Evolutionary conservation across 2,113 vertebrate genomes (phyloP).

Genomic region (Zosterops lateralis): DNA sequence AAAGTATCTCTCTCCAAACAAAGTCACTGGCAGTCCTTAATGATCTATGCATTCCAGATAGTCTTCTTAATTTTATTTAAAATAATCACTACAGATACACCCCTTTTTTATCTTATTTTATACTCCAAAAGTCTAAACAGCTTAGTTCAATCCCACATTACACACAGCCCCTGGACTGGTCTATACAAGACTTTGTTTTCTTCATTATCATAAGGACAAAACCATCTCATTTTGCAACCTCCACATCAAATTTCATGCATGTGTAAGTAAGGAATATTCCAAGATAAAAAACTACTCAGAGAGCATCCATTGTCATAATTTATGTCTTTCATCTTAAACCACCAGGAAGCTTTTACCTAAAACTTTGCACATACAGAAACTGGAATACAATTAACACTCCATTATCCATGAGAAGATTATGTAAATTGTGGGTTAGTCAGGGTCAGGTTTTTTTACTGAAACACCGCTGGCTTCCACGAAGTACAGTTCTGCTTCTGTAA

Average conservation of each 20-base stretch:
- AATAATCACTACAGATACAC: background rate
- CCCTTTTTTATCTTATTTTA: background rate
- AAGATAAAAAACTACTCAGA: background rate
- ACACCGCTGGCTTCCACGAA: background rate
- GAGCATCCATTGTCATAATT: background rate
- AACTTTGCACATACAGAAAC: background rate
- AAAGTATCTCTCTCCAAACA: background rate
- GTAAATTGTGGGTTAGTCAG: constrained; percentile 4
- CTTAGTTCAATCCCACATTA: background rate
- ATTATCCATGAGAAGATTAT: constrained; percentile 19
- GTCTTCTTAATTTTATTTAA: background rate
- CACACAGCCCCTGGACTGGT: background rate
- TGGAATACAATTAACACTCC: background rate
- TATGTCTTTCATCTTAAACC: background rate
- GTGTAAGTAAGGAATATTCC: background rate
- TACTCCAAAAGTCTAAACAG: background rate
- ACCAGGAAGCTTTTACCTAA: background rate
- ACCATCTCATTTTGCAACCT: background rate
- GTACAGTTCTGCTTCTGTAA: background rate
- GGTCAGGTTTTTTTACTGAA: background rate
- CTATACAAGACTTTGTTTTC: background rate
- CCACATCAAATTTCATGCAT: background rate
- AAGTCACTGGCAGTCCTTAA: background rate
- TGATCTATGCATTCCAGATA: background rate
- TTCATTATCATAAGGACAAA: background rate